Percentiles rank a stretch among this genome's conserved stretches.
These are phyloP conservation scores for Sparus aurata DNA, from an alignment of 2,797 vertebrate genomes.

Conservation along the genomic window DNA sequence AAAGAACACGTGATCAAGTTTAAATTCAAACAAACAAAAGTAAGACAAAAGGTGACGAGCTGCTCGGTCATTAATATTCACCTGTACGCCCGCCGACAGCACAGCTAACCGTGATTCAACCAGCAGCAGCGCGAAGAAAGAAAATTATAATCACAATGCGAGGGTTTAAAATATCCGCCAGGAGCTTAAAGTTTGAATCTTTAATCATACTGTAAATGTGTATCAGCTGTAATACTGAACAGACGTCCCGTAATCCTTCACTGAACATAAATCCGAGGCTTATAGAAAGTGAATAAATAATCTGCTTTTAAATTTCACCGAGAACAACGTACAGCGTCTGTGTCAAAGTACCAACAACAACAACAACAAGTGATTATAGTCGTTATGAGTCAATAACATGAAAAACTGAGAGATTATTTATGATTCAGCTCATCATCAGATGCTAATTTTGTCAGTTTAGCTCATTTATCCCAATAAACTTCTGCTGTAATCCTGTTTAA, in stretches of 20 bases:
- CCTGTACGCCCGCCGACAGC: not conserved
- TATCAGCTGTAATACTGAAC: slow-evolving; percentile 6
- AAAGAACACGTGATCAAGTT: not conserved
- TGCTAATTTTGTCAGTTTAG: not conserved
- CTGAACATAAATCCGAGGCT: slow-evolving; percentile 14
- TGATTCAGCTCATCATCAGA: not conserved
- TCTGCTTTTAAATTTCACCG: slow-evolving; percentile 8
- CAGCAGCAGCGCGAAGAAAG: not conserved
- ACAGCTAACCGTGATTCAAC: too few species aligned
- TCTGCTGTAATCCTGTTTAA: not conserved
- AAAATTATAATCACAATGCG: too few species aligned
- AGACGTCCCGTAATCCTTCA: slow-evolving; percentile 26
- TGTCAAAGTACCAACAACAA: not conserved
- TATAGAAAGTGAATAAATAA: not conserved
- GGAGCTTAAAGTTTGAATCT: too few species aligned
- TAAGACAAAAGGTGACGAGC: not conserved
- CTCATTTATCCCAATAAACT: slow-evolving; percentile 3
- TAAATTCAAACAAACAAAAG: not conserved
- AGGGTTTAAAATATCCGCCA: not conserved
- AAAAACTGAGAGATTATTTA: not conserved
- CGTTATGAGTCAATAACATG: not conserved
- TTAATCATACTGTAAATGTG: not conserved
- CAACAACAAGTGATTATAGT: not conserved
- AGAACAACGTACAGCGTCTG: not conserved
- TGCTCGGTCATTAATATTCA: not conserved